Percentiles rank a stretch among this genome's conserved stretches.
Evolutionary conservation across 2,113 vertebrate species (phyloP).

Genomic region (Kryptolebias marmoratus): DNA sequence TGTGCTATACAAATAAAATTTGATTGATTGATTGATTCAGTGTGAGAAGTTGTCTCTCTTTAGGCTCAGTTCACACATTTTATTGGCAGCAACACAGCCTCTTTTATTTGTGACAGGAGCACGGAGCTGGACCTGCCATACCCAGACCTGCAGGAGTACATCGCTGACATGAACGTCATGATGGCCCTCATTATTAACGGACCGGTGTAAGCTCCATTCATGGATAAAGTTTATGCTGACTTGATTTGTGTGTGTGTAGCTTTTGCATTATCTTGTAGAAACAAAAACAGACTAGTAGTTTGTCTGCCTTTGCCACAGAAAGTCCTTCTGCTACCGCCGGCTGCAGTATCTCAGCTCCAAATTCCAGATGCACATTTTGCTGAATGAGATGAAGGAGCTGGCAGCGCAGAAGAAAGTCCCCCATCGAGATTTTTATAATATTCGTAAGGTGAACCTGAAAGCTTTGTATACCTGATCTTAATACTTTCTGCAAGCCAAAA

Average conservation of each 20-base stretch:
- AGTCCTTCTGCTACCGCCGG: slow-evolving; percentile 98
- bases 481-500: not conserved
- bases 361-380: slow-evolving; percentile 97
- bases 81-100: not conserved
- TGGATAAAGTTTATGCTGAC: not conserved
- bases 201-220: slow-evolving; percentile 85
- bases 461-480: slow-evolving; percentile 1
- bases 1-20: no score
- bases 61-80: slow-evolving; percentile 25
- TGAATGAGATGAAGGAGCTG: slow-evolving; percentile 98
- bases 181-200: slow-evolving; percentile 99
- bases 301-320: slow-evolving; percentile 78
- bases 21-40: no score
- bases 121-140: slow-evolving; percentile 92
- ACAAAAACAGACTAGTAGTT: not conserved
- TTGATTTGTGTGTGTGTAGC: not conserved
- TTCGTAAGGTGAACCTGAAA: slow-evolving; percentile 87
- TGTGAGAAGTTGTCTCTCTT: slow-evolving; percentile 5
- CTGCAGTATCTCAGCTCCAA: slow-evolving; percentile 97
- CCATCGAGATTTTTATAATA: slow-evolving; percentile 98
- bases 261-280: not conserved
- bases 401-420: slow-evolving; percentile 98
- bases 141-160: slow-evolving; percentile 94
- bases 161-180: slow-evolving; percentile 96
- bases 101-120: slow-evolving; percentile 73